Evolutionary conservation across 1,140 invertebrate genomes (phyloP), one percentile per base, ranked within the genome.

Genomic region (Zaprionus vittiger): DNA sequence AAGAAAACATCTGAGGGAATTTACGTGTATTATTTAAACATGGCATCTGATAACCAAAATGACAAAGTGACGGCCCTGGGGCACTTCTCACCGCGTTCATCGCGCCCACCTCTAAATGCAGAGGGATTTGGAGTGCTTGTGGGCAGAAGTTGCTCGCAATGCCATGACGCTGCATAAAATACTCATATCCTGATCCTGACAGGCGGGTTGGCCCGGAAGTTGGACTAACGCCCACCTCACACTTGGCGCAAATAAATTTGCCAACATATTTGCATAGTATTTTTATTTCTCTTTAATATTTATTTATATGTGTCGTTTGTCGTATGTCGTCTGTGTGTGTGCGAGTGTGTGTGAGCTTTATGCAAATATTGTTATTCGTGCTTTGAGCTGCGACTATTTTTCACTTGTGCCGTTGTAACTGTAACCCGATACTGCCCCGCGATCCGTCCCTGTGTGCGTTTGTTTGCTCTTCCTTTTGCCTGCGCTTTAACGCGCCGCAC

Each of bases 341-440:
- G 52, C 15, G 66, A 37, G 20, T 37, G 55, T 28, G 26, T 65
- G 73, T 54, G 54, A 73, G 81, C 73, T 74, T 74, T 80, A 82
- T 86, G 83, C 83, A 86, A 86, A 81, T 86, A 86, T 76, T 86
- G 76, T 78, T 70, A 65, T 76, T 75, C 72, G 66, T 68, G 68
- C 80, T 68, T 52, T 62, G 63, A 70, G 63, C 52, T 77, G 73
- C 59, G 69, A 74, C 77, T 80, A 69, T 79, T 87, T 80, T 78
- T 64, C 67, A 62, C 79, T 70, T 61, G 64, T 61, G 64, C 79
- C 41, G 68, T 34, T 41, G 38, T 41, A 6, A 47, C 57, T 31
- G 38, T 28, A 15, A 31, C 52, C 15, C 28, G 28, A 44, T 44
- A 59, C 31, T 37, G 7, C 17, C 41, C 14, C 26, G 20, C 20